Percentiles rank a stretch among this genome's conserved stretches.
These are phyloP conservation scores for Genyomyrus donnyi DNA, from an alignment of 2,113 vertebrate species.

Conservation along the genomic window DNA sequence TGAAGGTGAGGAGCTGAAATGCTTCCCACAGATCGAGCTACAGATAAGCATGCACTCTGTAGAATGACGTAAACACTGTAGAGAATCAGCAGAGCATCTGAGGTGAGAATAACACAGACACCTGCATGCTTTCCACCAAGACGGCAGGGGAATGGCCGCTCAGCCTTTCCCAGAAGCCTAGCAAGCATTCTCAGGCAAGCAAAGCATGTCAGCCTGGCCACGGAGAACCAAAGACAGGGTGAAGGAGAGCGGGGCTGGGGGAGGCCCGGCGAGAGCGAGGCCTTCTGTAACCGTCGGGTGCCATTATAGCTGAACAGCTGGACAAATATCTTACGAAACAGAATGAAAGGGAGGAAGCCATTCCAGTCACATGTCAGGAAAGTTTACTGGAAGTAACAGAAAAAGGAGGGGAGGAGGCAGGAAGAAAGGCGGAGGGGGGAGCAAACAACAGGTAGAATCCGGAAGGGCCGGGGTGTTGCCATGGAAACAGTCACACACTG, in stretches of 20 bases:
- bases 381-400: background rate
- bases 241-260: background rate
- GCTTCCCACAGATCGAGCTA: background rate
- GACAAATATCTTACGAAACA: background rate
- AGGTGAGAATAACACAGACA: background rate
- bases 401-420: background rate
- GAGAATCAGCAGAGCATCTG: background rate
- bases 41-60: background rate
- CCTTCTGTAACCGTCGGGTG: background rate
- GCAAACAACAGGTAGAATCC: background rate
- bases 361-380: background rate
- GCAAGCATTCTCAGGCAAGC: background rate
- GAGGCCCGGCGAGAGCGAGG: background rate
- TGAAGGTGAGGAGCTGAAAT: background rate
- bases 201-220: background rate
- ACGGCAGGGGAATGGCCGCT: background rate
- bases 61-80: background rate
- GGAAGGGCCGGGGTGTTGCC: background rate
- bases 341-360: background rate
- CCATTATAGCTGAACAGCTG: background rate
- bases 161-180: background rate
- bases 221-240: background rate
- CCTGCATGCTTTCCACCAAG: background rate
- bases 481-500: slow-evolving; percentile 1
- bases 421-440: background rate